Evolutionary conservation across 2,797 vertebrate species (phyloP), one percentile per base, ranked within the genome.

Genomic region (Tokudaia tokunoshimensis): DNA sequence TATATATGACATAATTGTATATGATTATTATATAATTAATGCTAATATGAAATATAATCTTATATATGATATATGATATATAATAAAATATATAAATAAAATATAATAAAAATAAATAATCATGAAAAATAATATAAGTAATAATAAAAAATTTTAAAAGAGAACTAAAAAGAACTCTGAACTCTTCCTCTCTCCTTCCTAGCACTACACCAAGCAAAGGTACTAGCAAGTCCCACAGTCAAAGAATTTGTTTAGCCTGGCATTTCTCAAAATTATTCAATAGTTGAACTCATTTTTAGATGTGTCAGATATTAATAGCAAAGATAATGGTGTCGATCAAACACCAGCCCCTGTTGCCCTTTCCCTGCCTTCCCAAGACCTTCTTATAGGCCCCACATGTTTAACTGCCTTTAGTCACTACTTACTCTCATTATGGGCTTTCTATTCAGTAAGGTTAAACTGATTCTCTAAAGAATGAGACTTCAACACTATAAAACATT

Each of bases 251-350:
- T 74, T 76, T 92, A n/a, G 78, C 12, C 89, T 80, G 17, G 19
- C 78, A 63, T 34, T 79, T 91, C 75, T 92, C 87, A 91, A 93
- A 96, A 76, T 72, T 65, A 47, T 19, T 87, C 34, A 72, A 34
- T 37, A 34, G 52, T 9, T 85, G 24, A 70, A 44, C 75, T 79
- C 41, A 74, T 74, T 47, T 92, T 61, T 70, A 24, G 9, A 19
- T 63, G 41, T 50, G 24, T 44, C 72, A 87, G 22, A 52, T 80
- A 59, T 76, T 83, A 61, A 47, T 82, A 93, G 91, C 26, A 85
- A 44, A 91, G 5, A 96, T n/a, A 94, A 79, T 9, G 26, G 2
- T 44, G 0, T 15, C 24, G 81, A 90, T 88, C 31, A 76, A 50
- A 89, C 24, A 19, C 87, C 8, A 61, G 72, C 19, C 76, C 20